phyloP scores from a whole-genome alignment of 2,113 vertebrate species.

The Eulemur macaco region DNA sequence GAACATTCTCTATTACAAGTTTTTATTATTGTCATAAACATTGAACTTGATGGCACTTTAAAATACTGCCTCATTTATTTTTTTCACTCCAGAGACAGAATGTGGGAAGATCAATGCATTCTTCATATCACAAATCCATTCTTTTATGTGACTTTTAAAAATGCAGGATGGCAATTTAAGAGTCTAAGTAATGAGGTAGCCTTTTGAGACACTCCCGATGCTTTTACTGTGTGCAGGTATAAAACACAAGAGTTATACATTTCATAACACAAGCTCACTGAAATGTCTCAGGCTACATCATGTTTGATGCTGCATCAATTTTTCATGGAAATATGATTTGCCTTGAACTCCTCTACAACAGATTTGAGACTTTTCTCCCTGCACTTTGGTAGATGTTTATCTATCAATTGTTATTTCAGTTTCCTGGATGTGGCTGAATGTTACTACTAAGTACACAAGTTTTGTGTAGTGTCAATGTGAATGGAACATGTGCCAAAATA shows the following conservation, averaged over 20 bases:
- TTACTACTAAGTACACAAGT: not conserved
- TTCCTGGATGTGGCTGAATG: not conserved
- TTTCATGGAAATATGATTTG: slow-evolving; percentile 52
- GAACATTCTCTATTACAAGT: slow-evolving; percentile 45
- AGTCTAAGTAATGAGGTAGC: slow-evolving; percentile 24
- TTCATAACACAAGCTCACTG: slow-evolving; percentile 32
- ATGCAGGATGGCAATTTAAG: slow-evolving; percentile 51
- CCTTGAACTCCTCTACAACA: slow-evolving; percentile 22
- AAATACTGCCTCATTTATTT: slow-evolving; percentile 34
- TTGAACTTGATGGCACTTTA: slow-evolving; percentile 58
- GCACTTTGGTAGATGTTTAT: not conserved
- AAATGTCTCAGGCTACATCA: not conserved
- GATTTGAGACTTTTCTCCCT: not conserved
- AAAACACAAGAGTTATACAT: slow-evolving; percentile 38
- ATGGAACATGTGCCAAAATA: not conserved
- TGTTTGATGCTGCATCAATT: slow-evolving; percentile 58
- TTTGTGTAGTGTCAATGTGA: not conserved
- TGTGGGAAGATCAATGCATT: not conserved
- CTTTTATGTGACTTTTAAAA: slow-evolving; percentile 66
- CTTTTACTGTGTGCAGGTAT: not conserved
- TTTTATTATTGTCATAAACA: slow-evolving; percentile 69
- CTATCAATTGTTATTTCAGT: not conserved
- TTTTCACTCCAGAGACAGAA: not conserved
- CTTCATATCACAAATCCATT: slow-evolving; percentile 14
- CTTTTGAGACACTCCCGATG: slow-evolving; percentile 29